Base-by-base conservation (phyloP, 2,888 invertebrate genomes). In the Macrosoma leucophasiata region DNA sequence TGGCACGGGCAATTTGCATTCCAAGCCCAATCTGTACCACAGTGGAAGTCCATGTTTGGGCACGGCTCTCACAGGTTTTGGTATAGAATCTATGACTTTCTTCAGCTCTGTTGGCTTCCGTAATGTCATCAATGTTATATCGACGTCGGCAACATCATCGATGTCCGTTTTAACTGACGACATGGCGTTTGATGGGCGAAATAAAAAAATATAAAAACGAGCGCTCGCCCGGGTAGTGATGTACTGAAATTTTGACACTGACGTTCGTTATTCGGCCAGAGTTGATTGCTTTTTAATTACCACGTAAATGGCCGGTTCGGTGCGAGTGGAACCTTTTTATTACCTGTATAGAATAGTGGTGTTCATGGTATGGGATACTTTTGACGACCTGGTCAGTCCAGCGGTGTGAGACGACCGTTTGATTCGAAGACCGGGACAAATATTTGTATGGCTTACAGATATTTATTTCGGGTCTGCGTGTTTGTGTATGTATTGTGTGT, bases 1-100 rank as follows among this genome's bases (percentile, higher is more conserved):
- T 9, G 86, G 78, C 35, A 85, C 73, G 1, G 87, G 86, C 31
- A 87, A 58, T 52, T 87, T 87, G 36, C 71, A 60, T 46, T 87
- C 87, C 52, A 87, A 48, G 0, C 86, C 84, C 2, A 87, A 63
- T 21, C 61, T 64, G 36, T 75, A 73, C 88, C 88, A 88, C 35
- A 77, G 35, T 2, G 87, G 87, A 12, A 87, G 58, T 1, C 82
- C 84, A 67, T 74, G 76, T 43, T 75, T 75, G 1, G 86, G 86
- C 2, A 86, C 78, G 2, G 81, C 68, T 13, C 75, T 57, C 21
- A 60, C 37, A 0, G 85, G 86, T 41, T 79, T 79, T 2, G 84
- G 84, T 25, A 86, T 62, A 0, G 78, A 73, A 41, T 84, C 77
- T 12, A 81, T 69, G 9, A 85, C 73, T 62, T 78, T 79, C 51